Evolutionary conservation across 2,797 vertebrate species (phyloP), one percentile per base, ranked within the genome.

Genomic region (Tenualosa thibaudeaui): DNA sequence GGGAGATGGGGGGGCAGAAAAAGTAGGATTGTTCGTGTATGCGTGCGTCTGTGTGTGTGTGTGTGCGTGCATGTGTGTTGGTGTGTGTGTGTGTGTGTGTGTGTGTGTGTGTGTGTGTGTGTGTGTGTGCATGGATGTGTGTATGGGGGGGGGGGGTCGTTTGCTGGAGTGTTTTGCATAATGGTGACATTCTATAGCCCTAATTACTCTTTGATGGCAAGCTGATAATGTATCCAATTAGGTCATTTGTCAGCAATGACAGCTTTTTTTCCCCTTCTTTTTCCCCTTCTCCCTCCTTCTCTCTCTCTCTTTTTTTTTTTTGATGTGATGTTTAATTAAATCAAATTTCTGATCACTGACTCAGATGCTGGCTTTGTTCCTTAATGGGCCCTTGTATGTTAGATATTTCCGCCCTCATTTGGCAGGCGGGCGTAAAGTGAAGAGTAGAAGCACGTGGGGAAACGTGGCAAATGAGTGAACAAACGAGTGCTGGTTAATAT

Each of bases 141-240:
- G 85, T 3, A 49, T 85, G 84, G 85, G 83, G 87, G 86, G 89
- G 85, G 87, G 82, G 56, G 83, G 81, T 92, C 86, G 60, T 94
- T 93, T 93, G 88, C 90, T 91, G 87, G 87, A 88, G 88, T 93
- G 86, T 92, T 94, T 94, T 94, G 88, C 91, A 95, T 95, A 95
- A 94, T 95, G 94, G 91, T 92, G 91, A 94, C 92, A 92, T 94
- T 96, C 92, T 95, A 89, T 94, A 92, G 91, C 94, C 95, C 93
- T 96, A 96, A 97, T 96, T 95, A 96, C 95, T 90, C 92, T 95
- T 95, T 96, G 94, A 95, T 96, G 93, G 94, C 90, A 92, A 92
- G 92, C 93, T 93, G 92, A 95, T 95, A 93, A 94, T 95, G 95
- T 94, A 95, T 95, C 93, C 95, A 94, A 94, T 96, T 95, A 96